These are phyloP conservation scores for Nipponia nippon DNA, from an alignment of 2,113 vertebrate genomes.

Conservation along the genomic window DNA sequence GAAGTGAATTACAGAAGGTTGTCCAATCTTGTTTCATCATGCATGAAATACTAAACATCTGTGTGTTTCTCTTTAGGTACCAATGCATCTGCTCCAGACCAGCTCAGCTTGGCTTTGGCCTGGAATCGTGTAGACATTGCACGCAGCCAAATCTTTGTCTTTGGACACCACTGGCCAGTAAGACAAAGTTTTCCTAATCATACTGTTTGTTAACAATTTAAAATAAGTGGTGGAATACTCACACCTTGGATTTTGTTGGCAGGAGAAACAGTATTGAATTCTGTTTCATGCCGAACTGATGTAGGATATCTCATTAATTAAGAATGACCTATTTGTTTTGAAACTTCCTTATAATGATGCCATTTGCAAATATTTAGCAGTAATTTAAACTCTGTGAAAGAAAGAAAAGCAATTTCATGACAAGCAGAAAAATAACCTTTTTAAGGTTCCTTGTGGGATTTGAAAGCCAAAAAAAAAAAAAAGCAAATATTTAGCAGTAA, in stretches of 20 bases:
- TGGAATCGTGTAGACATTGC: conserved; percentile 99
- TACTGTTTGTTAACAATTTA: background rate
- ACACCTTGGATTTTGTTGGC: background rate
- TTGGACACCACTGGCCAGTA: conserved; percentile 95
- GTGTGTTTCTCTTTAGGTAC: conserved; percentile 78
- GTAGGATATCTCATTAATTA: background rate
- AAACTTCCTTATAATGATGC: background rate
- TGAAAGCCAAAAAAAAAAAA: background rate
- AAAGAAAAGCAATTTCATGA: background rate
- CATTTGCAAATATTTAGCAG: background rate
- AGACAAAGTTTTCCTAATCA: conserved; percentile 25
- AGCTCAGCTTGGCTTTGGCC: conserved; percentile 94
- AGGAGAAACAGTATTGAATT: background rate
- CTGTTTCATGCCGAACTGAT: background rate
- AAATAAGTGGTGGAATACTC: background rate
- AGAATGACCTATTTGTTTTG: background rate
- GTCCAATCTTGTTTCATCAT: background rate
- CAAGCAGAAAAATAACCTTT: background rate
- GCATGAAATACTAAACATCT: background rate
- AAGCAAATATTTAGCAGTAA: background rate
- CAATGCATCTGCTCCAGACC: conserved; percentile 92
- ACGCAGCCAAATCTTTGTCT: conserved; percentile 96
- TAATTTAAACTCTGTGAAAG: background rate
- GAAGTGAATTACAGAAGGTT: background rate
- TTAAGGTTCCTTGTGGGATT: background rate